A percentile compares a stretch with the other conserved stretches of the same genome.
phyloP scores from a whole-genome alignment of 2,888 invertebrate genomes.

The Acanthosepion pharaonis region DNA sequence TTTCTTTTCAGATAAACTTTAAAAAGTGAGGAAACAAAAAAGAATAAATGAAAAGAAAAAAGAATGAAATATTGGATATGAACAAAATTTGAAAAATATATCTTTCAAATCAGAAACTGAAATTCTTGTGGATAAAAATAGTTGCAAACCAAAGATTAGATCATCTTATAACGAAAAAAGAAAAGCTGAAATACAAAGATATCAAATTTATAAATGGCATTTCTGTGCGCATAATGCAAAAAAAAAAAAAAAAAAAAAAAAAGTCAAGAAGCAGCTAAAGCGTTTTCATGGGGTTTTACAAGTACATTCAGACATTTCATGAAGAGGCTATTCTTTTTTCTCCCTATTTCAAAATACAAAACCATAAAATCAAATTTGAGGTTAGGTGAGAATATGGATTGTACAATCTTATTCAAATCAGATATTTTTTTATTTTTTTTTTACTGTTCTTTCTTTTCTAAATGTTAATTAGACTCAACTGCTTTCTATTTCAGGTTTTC shows the following conservation, averaged over 20 bases:
- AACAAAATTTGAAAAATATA: not conserved
- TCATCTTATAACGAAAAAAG: not conserved
- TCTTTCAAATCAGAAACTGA: not conserved
- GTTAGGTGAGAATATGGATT: not conserved
- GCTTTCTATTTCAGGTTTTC: not conserved
- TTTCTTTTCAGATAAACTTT: not conserved
- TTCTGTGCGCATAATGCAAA: not conserved
- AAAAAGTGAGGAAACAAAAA: not conserved
- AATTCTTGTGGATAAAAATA: not conserved
- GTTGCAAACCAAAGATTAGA: not conserved
- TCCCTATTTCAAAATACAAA: too few relatives aligned
- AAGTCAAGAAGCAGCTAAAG: not conserved
- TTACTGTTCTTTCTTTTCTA: too few relatives aligned
- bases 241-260: not conserved
- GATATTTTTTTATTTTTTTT: not conserved
- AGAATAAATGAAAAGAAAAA: too few relatives aligned
- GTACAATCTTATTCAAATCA: not conserved
- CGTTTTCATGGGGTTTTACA: not conserved
- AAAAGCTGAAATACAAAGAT: not conserved
- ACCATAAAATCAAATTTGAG: not conserved
- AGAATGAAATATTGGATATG: too few relatives aligned
- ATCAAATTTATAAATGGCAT: not conserved
- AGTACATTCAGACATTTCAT: not conserved
- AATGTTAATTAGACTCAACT: not conserved
- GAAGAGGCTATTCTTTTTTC: not conserved